Evolutionary conservation across 35 echinoderm and acorn worm species (phyloP), one percentile per base, ranked within the genome.

Genomic region (Heliocidaris erythrogramma): DNA sequence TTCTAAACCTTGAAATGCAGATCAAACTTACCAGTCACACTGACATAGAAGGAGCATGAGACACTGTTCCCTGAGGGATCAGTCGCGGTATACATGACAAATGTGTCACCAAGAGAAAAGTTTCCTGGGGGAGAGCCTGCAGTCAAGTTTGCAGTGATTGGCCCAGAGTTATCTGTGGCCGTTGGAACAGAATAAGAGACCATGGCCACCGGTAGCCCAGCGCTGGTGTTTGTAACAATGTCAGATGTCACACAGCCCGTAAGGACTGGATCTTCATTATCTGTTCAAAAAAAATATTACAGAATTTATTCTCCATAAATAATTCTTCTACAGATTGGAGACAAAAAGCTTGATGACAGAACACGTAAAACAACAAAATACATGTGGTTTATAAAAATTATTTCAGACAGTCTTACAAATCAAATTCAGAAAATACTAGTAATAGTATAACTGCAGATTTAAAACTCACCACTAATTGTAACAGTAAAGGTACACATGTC

Each of bases 1-100:
- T 92, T 48, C 27, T 10, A 32, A 47, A 31, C 17, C 11, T 13
- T 17, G 18, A 16, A 89, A 42, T 42, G 32, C 31, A 89, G 87
- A n/a, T n/a, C n/a, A n/a, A n/a, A 89, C 94, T 95, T 85, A 95
- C 94, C 94, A 31, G 48, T 24, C 30, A 95, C 85, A 47, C 14
- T 95, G 30, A 95, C 94, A 31, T 16, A 24, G 49, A 95, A 95
- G 30, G 47, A 30, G 49, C 85, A 86, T 30, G 48, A 49, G 14
- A 49, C 94, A 5, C 7, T 90, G 71, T 95, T 95, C 12, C 94
- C 94, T 5, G 86, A 88, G 32, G 42, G 30, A 90, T 95, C 94
- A 31, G 48, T 5, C 4, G 85, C 94, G 32, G 84, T 89, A 59
- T 95, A 95, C 85, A 85, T 95, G 47, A 95, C 85, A 0, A 53